Percentiles rank a stretch among this genome's conserved stretches.
Evolutionary conservation across 2,888 invertebrate species (phyloP).

Genomic region (Euplexia lucipara): DNA sequence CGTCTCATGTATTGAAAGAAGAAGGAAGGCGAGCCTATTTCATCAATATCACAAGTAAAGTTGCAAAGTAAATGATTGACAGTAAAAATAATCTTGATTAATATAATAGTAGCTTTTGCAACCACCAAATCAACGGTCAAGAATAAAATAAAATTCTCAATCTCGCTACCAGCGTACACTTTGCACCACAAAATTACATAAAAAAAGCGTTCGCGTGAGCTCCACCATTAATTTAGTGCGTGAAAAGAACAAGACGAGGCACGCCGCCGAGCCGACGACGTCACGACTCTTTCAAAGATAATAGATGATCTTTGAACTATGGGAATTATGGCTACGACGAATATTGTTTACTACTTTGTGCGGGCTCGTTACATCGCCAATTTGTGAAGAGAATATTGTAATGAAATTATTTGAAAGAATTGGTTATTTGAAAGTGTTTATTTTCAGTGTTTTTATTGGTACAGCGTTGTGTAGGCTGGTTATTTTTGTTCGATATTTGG

Average conservation of each 20-base stretch:
- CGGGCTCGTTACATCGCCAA: conserved; percentile 18
- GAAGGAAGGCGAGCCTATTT: no score
- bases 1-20: no score
- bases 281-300: conserved; percentile 77
- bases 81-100: no score
- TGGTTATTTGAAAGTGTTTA: background rate
- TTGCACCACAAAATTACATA: conserved; percentile 42
- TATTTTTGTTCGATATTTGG: background rate
- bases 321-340: conserved; percentile 70
- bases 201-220: conserved; percentile 80
- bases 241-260: conserved; percentile 82
- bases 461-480: background rate
- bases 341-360: conserved; percentile 46
- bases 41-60: no score
- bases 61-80: no score
- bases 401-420: conserved; percentile 8
- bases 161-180: conserved; percentile 2
- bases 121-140: no score
- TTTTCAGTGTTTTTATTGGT: conserved; percentile 4
- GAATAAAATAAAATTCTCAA: background rate
- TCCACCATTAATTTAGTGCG: conserved; percentile 86
- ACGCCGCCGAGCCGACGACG: conserved; percentile 71
- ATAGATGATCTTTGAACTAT: conserved; percentile 78
- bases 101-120: no score
- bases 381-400: conserved; percentile 7